phyloP scores from a whole-genome alignment of 2,113 vertebrate genomes.

The Sprattus sprattus region DNA sequence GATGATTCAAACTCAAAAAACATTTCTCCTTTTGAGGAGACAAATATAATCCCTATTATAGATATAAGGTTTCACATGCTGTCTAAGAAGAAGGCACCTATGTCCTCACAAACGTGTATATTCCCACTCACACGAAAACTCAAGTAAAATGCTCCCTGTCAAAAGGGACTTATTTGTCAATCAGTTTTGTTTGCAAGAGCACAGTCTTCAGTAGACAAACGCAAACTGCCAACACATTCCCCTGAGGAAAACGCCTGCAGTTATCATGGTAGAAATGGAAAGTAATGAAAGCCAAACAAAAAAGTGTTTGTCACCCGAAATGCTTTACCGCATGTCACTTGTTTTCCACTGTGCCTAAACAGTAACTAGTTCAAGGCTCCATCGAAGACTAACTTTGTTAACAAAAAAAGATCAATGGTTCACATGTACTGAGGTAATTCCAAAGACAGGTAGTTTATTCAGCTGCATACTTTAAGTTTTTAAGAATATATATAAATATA shows the following conservation, averaged over 20 bases:
- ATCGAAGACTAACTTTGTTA: not conserved
- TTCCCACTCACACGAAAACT: not conserved
- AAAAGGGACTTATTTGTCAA: not conserved
- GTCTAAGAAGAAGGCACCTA: not conserved
- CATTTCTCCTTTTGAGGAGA: not conserved
- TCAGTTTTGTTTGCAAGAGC: not conserved
- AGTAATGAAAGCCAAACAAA: not conserved
- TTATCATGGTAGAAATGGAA: not conserved
- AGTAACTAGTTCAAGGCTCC: not conserved
- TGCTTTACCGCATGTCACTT: not conserved
- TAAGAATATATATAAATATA: not conserved
- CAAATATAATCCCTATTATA: not conserved
- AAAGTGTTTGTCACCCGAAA: not conserved
- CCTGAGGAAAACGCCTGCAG: not conserved
- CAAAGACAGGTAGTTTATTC: not conserved
- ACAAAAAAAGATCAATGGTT: not conserved
- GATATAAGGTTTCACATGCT: not conserved
- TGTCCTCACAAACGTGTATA: not conserved
- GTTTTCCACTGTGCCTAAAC: not conserved
- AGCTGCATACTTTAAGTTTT: not conserved
- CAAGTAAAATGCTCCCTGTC: not conserved
- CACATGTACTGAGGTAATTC: slow-evolving; percentile 10
- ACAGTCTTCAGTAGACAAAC: not conserved
- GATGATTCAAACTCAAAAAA: slow-evolving; percentile 8
- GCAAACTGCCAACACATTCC: not conserved